Evolutionary conservation across 2,888 invertebrate species (phyloP), one percentile per base, ranked within the genome.

Genomic region (Sarcophaga rosellei): DNA sequence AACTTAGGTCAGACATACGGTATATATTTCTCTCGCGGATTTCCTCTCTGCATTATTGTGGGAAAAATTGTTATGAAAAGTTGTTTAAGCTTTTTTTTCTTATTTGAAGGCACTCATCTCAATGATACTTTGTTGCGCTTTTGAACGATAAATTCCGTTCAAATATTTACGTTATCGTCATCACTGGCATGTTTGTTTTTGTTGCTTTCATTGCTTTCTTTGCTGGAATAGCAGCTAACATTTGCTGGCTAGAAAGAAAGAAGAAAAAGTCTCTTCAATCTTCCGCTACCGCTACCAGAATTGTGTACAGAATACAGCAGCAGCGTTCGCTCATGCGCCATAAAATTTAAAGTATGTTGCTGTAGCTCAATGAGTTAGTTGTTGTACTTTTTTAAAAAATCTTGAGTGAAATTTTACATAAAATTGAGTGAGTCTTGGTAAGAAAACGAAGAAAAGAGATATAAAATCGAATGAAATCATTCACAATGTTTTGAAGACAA

Each of bases 171-270:
- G 17, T 53, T 53, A 53, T 17, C 3, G 15, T 53, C 17, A 53
- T 11, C 5, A 20, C 35, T 61, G 61, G 35, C 35, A 35, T n/a
- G 17, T 35, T n/a, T 73, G 73, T 61, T 73, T 23, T 53, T 53
- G 74, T 70, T 72, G 35, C 8, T 35, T 35, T 35, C 35, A 35
- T 35, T 70, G 85, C 85, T 85, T 81, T 78, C 77, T 81, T 81
- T 78, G 62, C 82, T 79, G 62, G 61, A 70, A 59, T 79, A 73
- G 76, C 82, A 81, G 84, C 61, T 61, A 74, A 59, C 65, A 65
- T 61, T 35, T 35, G 35, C 17, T 53, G 53, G 17, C 17, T 47
- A 5, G 53, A 15, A 53, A 53, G 53, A 15, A 53, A 53, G 53
- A 20, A 20, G 12, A 66, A 1, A 21, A 76, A 53, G 20, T 15